phyloP scores from a whole-genome alignment of 2,888 invertebrate genomes.

The Trimorus sp. region DNA sequence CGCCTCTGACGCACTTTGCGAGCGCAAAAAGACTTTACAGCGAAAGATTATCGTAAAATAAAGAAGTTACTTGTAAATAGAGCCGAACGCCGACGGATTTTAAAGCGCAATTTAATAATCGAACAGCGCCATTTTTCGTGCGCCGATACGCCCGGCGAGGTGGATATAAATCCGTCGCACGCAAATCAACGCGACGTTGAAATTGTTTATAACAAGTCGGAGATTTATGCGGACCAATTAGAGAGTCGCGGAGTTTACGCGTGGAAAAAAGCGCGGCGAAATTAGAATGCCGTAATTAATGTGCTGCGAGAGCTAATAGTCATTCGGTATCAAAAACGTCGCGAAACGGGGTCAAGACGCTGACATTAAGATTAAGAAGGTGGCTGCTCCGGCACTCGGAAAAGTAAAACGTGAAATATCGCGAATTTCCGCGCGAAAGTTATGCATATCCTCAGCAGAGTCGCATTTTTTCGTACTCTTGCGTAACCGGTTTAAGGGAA shows the following conservation, averaged over 20 bases:
- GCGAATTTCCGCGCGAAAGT: background rate
- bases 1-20: conserved; percentile 46
- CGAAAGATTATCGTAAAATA: conserved; percentile 47
- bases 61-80: conserved; percentile 31
- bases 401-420: conserved; percentile 7
- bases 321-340: conserved; percentile 24
- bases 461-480: no score
- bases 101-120: conserved; percentile 13
- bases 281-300: conserved; percentile 3
- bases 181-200: no score
- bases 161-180: no score
- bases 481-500: no score
- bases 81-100: conserved; percentile 10
- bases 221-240: no score
- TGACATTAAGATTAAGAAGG: conserved; percentile 27
- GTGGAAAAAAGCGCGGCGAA: background rate
- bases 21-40: conserved; percentile 35
- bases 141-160: no score
- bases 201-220: no score
- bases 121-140: no score
- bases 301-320: conserved; percentile 10
- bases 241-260: no score
- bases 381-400: background rate
- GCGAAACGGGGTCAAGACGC: conserved; percentile 5
- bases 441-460: background rate